These are phyloP conservation scores for Gymnocypris eckloni DNA, from an alignment of 2,797 vertebrate species.

Conservation along the genomic window DNA sequence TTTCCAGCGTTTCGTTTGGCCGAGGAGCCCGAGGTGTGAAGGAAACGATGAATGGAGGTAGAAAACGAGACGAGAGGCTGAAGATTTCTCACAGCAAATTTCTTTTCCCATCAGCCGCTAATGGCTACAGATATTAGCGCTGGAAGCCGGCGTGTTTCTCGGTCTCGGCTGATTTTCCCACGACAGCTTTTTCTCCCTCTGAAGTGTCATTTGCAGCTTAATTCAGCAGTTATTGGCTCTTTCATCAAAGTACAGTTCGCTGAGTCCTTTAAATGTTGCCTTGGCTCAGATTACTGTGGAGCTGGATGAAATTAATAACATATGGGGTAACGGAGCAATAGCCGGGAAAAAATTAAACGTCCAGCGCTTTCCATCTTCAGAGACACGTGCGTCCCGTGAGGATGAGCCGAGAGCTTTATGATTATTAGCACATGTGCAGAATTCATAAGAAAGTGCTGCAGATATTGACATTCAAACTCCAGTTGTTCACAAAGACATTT, in stretches of 20 bases:
- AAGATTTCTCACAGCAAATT: conserved; percentile 28
- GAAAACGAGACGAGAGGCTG: neutral
- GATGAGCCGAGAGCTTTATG: neutral
- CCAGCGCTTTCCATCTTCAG: neutral
- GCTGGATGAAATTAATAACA: neutral
- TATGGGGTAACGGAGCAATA: neutral
- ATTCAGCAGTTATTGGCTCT: conserved; percentile 52
- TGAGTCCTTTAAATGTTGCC: conserved; percentile 32
- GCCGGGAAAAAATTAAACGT: neutral
- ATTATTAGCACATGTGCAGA: neutral
- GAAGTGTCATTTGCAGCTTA: conserved; percentile 53
- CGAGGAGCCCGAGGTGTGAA: neutral
- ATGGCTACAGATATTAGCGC: conserved; percentile 48
- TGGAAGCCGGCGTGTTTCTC: conserved; percentile 12
- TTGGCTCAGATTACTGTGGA: neutral
- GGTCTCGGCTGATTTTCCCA: conserved; percentile 26
- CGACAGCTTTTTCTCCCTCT: conserved; percentile 29
- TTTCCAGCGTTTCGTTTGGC: neutral
- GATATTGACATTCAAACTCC: neutral
- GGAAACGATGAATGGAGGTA: neutral
- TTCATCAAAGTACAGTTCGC: conserved; percentile 48
- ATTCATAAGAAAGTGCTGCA: neutral
- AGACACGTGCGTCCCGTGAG: neutral
- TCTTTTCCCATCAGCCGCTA: conserved; percentile 43
- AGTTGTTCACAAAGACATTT: neutral